Evolutionary conservation across 1,140 invertebrate species (phyloP), one percentile per base, ranked within the genome.

Genomic region (Tetragnatha versicolor): DNA sequence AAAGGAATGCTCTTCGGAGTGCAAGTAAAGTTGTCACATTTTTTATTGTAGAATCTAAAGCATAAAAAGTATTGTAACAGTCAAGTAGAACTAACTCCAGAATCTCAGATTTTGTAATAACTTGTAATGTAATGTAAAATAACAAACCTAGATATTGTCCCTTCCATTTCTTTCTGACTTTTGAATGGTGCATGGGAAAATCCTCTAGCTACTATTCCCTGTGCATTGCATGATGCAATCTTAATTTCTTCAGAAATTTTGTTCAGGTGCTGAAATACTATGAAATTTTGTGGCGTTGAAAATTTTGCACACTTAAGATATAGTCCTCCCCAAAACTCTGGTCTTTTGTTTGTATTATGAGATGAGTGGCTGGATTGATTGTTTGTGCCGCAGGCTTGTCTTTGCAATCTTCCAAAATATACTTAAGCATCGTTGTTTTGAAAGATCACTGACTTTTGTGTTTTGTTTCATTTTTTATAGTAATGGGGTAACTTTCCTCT

Each of bases 21-120:
- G 25, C 25, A 66, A 66, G 20, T 76, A 37, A 60, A 65, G 35
- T 42, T 53, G 17, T 65, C 31, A 39, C 27, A 49, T 77, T 63
- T 77, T 75, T 65, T 60, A 70, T 35, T 42, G 73, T 77, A 77
- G 73, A 47, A 53, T 39, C 9, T 31, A 70, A 70, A 70, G 35
- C 42, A 47, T 45, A 27, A 45, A 47, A 20, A 55, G 22, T 76
- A 45, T 65, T 60, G 20, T 77, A 53, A 49, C 45, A 53, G 47
- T 65, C 73, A 70, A 51, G 42, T 77, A 65, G 61, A 25, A 10
- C 39, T 25, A 53, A 65, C 31, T 58, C 29, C 51, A 58, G 73
- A 77, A 77, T 77, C 73, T 77, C 73, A 77, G 61, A 65, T 49
- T 77, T 77, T 65, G 25, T 65, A 65, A 35, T 51, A 77, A 65